A percentile compares a stretch with the other conserved stretches of the same genome.
Conservation (phyloP, 2,888 invertebrate species). For the Cantharis rufa region DNA sequence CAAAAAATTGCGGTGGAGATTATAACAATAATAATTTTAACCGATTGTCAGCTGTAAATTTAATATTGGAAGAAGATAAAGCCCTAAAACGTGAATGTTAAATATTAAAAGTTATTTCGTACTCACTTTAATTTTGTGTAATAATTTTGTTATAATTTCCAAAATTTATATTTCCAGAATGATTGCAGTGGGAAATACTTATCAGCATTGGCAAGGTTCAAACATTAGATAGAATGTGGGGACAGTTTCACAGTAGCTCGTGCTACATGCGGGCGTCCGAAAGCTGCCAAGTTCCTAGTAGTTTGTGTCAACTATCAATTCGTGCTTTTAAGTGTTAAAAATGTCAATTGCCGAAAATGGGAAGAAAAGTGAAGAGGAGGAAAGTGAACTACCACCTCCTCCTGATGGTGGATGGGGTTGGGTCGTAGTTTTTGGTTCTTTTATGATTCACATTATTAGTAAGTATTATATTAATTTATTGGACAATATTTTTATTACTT, state of each 20-base stretch:
- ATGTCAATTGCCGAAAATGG: conserved; percentile 16
- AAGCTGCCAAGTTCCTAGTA: conserved; percentile 18
- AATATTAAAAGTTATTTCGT: neutral
- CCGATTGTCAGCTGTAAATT: neutral
- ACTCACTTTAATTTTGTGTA: neutral
- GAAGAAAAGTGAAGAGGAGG: conserved; percentile 44
- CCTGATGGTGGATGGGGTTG: conserved; percentile 96
- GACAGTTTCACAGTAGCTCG: conserved; percentile 33
- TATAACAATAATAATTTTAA: neutral
- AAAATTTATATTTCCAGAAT: neutral
- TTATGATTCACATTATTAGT: conserved; percentile 95
- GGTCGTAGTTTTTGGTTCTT: conserved; percentile 92
- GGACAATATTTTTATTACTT: neutral
- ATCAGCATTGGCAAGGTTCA: conserved; percentile 26
- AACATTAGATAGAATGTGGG: conserved; percentile 26
- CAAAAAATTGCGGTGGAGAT: neutral
- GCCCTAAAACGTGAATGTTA: neutral
- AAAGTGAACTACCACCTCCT: conserved; percentile 59
- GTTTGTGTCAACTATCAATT: conserved; percentile 16
- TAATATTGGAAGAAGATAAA: neutral
- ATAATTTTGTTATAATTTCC: neutral
- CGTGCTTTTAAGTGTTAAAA: conserved; percentile 18
- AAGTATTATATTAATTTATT: conserved; percentile 57
- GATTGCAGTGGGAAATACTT: conserved; percentile 25
- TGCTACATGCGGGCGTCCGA: conserved; percentile 30